Evolutionary conservation across 2,888 invertebrate genomes (phyloP), one percentile per base, ranked within the genome.

Genomic region (Melanostoma mellinum): DNA sequence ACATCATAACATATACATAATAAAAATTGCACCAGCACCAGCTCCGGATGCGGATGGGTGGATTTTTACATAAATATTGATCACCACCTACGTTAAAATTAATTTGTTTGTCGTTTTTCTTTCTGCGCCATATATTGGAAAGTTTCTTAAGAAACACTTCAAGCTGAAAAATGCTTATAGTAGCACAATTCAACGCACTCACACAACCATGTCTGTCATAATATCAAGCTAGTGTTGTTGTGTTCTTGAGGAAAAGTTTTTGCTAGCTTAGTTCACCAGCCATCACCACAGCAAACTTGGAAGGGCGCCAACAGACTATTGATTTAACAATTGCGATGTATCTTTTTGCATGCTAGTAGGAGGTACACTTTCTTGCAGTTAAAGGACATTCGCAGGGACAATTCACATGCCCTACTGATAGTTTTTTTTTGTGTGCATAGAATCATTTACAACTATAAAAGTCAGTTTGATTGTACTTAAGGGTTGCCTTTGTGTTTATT

Each of bases 261-360:
- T 8, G 2, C 8, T 3, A 58, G 6, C 63, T 38, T 53, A 53
- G 35, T 58, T 50, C 46, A 75, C 0, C 42, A 42, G 5, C 48
- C 56, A 56, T n/a, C 65, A 58, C 44, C 20, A 63, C 56, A 50
- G 53, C 53, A 50, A 46, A 58, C 58, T 76, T 81, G 77, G 80
- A 52, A 63, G 36, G 44, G 8, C 40, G 80, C 80, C 77, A 82
- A 63, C 44, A 56, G 35, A 68, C 61, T 82, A 82, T 77, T 77
- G 81, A 82, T 82, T 82, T 82, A 77, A 68, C 81, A 82, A 78
- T 82, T 77, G 61, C 77, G 61, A 63, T 50, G 72, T 56, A 63
- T 55, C 10, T 30, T 32, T 56, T 35, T 58, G 48, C 20, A 61
- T 72, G 33, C 53, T 67, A 44, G 55, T 20, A 30, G 40, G 20